Base-by-base conservation (phyloP, 2,888 invertebrate species). In the Temnothorax rugatulus region DNA sequence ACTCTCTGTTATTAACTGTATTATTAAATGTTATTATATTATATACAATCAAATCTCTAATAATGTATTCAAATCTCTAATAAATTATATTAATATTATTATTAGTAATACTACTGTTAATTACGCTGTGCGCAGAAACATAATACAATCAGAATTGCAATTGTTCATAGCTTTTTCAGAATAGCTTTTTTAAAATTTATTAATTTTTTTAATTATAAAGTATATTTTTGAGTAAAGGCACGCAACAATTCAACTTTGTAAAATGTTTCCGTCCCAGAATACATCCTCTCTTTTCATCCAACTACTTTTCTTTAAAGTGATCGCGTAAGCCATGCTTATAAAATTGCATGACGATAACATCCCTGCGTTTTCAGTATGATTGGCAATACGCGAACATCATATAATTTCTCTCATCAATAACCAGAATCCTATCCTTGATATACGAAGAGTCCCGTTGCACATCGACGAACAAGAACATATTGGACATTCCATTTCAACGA, bases 381-480 rank as follows among this genome's bases (percentile, higher is more conserved):
- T 18, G 77, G 41, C 57, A 44, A 68, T 79, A 68, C 34, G 34
- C 71, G 13, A 69, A 21, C 71, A 47, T 13, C 29, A 47, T 8
- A 38, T 69, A 79, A 79, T 79, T 79, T 41, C 59, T 71, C 18
- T 13, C 34, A 38, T 79, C 59, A 79, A 71, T 79, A 79, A 79
- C 57, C 64, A 5, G 34, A 79, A 44, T 44, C 18, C n/a, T 57
- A 38, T 68, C 44, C 71, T 71, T 57, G 38, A 59, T 59, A 79
- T 69, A 79, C 38, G 79, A 69, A 69, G 59, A 59, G 18, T 44
- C 38, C 21, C 47, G 59, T 71, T 69, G 79, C 79, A 79, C 69
- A 79, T 69, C 69, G 68, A 77, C 54, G 54, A 79, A 69, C 44
- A 69, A 44, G 79, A 79, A 57, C 57, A 59, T 69, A 79, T 79